Percentiles rank a stretch among this genome's conserved stretches.
phyloP scores from a whole-genome alignment of 2,797 vertebrate genomes.

The Dipus sagitta region DNA sequence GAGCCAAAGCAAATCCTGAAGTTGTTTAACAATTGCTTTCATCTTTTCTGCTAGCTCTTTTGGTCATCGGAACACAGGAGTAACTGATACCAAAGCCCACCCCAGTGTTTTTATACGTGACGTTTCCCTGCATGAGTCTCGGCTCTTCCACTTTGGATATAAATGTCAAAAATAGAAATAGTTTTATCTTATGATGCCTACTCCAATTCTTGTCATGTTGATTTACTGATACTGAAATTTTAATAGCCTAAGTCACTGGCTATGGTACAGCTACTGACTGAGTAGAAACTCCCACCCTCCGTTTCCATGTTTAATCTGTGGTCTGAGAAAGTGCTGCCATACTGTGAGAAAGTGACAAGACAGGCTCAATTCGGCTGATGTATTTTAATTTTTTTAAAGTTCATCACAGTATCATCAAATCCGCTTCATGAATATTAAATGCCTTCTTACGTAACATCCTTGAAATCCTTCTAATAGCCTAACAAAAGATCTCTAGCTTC shows the following conservation, averaged over 20 bases:
- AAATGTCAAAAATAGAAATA: background rate
- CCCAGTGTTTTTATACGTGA: background rate
- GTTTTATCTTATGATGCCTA: background rate
- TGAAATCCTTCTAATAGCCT: background rate
- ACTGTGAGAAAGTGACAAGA: background rate
- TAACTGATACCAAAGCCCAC: rapidly evolving
- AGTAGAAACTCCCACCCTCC: background rate
- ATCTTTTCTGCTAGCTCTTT: background rate
- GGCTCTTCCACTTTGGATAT: background rate
- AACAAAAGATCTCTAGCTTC: background rate
- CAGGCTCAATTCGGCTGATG: background rate
- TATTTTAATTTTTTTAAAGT: slow-evolving; percentile 25
- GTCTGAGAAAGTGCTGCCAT: background rate
- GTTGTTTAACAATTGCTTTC: background rate
- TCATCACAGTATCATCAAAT: slow-evolving; percentile 56
- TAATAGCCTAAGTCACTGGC: slow-evolving; percentile 12
- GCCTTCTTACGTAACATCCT: slow-evolving; percentile 16
- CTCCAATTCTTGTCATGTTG: background rate
- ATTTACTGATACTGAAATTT: slow-evolving; percentile 14
- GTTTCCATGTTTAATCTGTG: background rate
- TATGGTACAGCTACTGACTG: background rate
- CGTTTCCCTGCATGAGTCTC: background rate
- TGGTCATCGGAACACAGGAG: background rate
- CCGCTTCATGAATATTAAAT: slow-evolving; percentile 71
- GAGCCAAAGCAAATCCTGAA: background rate